Evolutionary conservation across 2,888 invertebrate species (phyloP), one percentile per base, ranked within the genome.

Genomic region (Campoletis raptor): DNA sequence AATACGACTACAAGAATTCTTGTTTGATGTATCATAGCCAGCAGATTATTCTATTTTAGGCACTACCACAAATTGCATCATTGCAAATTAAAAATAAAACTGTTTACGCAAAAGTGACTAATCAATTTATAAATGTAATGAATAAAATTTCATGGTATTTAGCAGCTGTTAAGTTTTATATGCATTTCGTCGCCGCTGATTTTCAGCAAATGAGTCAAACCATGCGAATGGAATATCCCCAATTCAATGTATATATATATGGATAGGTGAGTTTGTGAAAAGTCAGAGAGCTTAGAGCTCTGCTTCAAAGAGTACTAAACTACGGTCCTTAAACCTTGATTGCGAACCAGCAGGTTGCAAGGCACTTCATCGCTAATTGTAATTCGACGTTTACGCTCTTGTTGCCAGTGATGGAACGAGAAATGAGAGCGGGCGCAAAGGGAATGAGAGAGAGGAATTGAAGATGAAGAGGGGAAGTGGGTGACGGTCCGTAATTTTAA

Each of bases 281-380:
- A 81, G 78, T 42, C 74, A 84, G 81, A 69, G 73, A 70, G 82
- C 61, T 69, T 36, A 66, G 66, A 69, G 45, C 52, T 74, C 54
- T 61, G 83, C 83, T 69, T 72, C 67, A 82, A 84, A 82, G 85
- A 87, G 82, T 78, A 83, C 83, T 89, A 88, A 90, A 89, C 87
- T 89, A 89, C 87, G 87, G 88, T 89, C 88, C 89, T 91, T 88
- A 87, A 90, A 87, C 88, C 87, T 88, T 89, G 90, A 91, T 90
- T 90, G 89, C 89, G 84, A 85, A 83, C 83, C 77, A 85, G 89
- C 90, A 81, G 85, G 86, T 87, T 86, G 87, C 87, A 81, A 86
- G 84, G 87, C 90, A 90, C 91, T 91, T 91, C 90, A 91, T 91
- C 91, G 91, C 92, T 92, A 93, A 93, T 92, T 93, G 91, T 93